A percentile compares a stretch with the other conserved stretches of the same genome.
These are phyloP conservation scores for Thelaira solivaga DNA, from an alignment of 2,888 invertebrate genomes.

Conservation along the genomic window DNA sequence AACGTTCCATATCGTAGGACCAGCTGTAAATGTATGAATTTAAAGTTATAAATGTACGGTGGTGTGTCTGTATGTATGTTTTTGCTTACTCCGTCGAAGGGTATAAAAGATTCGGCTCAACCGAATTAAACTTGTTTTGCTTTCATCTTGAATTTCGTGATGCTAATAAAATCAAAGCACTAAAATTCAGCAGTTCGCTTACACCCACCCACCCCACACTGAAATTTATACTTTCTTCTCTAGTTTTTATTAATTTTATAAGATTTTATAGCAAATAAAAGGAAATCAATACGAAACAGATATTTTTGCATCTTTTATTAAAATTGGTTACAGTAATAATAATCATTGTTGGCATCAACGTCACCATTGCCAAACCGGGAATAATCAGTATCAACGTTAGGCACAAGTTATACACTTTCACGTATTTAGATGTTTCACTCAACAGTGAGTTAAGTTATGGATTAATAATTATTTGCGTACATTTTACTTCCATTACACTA, in stretches of 20 bases:
- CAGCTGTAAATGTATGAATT: too few species aligned
- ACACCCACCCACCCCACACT: constrained; percentile 26
- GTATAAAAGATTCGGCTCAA: too few species aligned
- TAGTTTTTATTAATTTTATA: constrained; percentile 40
- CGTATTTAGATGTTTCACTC: too few species aligned
- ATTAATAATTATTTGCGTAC: too few species aligned
- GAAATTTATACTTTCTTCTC: constrained; percentile 20
- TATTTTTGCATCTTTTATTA: constrained; percentile 56
- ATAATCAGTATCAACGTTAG: constrained; percentile 17
- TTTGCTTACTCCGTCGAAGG: too few species aligned
- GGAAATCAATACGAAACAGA: constrained; percentile 75
- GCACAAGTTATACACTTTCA: too few species aligned
- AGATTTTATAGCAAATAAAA: constrained; percentile 44
- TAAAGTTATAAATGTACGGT: too few species aligned
- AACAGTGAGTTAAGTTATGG: too few species aligned
- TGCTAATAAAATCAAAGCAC: constrained; percentile 38
- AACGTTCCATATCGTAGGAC: too few species aligned
- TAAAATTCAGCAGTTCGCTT: constrained; percentile 8
- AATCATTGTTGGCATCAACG: constrained; percentile 21
- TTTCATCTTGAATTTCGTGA: constrained; percentile 63
- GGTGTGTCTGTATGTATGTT: constrained; percentile 67
- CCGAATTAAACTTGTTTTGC: constrained; percentile 71
- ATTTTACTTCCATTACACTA: too few species aligned
- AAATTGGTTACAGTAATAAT: constrained; percentile 27
- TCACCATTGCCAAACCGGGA: constrained; percentile 15